Evolutionary conservation across 2,113 vertebrate genomes (phyloP), one percentile per base, ranked within the genome.

Genomic region (Barnardius zonarius): DNA sequence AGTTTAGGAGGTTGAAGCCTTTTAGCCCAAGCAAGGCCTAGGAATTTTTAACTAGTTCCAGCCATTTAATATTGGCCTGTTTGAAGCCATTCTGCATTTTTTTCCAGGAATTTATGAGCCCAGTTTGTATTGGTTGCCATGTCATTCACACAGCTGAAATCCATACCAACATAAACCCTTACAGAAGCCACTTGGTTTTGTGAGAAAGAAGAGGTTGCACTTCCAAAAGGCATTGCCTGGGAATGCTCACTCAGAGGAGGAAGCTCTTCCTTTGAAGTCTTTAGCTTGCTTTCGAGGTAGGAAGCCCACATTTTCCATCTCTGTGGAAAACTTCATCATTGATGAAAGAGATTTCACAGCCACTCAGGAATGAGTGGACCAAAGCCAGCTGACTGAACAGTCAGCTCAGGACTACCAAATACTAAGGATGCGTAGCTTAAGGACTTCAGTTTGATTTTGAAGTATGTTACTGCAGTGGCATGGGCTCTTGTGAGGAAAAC

Each of bases 211-310:
- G 37, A 88, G 83, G 82, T 88, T 92, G 7, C 27, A 11, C 3
- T 15, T 59, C 48, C 49, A 55, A 93, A 70, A 82, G 76, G 63
- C 52, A 1, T 61, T 33, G 43, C 69, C 17, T 49, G 17, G 52
- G 41, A 72, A 27, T 4, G 24, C 30, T 75, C 4, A 4, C 63
- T 54, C 13, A 16, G 69, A 48, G 35, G 78, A 62, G 66, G 80
- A 89, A 95, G 61, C 83, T 92, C 93, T 75, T 67, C 73, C 93
- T 95, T 96, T 93, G 92, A 96, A 93, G 83, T 66, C 67, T 76
- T 35, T 4, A 48, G 18, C 37, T 64, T 54, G 1, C 41, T 72
- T 61, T 39, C n/a, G 8, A 19, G 46, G n/a, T 13, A 54, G 48
- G 2, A 70, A 35, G 80, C 73, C 48, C 8, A 72, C 24, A 1